These are phyloP conservation scores for Chymomyza amoena DNA, from an alignment of 2,888 invertebrate genomes.

Conservation along the genomic window DNA sequence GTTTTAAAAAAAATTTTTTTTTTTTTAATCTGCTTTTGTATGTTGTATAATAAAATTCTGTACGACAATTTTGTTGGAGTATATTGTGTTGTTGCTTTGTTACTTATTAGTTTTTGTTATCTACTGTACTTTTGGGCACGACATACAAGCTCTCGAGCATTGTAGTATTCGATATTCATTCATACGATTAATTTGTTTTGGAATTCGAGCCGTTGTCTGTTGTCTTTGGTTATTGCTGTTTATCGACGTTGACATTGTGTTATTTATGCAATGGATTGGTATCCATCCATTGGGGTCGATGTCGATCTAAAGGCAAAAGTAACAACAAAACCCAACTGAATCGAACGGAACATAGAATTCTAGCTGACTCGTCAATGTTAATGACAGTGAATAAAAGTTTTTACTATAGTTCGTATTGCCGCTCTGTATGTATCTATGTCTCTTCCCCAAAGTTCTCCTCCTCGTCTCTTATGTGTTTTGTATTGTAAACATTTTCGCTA, in stretches of 20 bases:
- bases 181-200: conserved; percentile 57
- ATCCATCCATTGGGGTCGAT: conserved; percentile 9
- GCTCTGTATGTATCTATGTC: not conserved
- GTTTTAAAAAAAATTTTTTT: too few relatives aligned
- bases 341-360: conserved; percentile 28
- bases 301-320: conserved; percentile 18
- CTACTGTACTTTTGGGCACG: conserved; percentile 39
- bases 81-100: not conserved
- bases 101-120: conserved; percentile 49
- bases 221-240: conserved; percentile 21
- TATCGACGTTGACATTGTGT: conserved; percentile 38
- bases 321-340: conserved; percentile 12
- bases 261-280: conserved; percentile 51
- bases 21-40: too few relatives aligned
- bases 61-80: too few relatives aligned
- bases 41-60: too few relatives aligned
- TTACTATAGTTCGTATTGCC: not conserved
- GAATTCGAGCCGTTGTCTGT: conserved; percentile 33
- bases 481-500: conserved; percentile 21
- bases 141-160: conserved; percentile 14
- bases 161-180: conserved; percentile 56
- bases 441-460: not conserved
- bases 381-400: conserved; percentile 56
- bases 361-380: conserved; percentile 61
- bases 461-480: conserved; percentile 24